A percentile compares a stretch with the other conserved stretches of the same genome.
phyloP scores from a whole-genome alignment of 2,888 invertebrate species.

The Drosophila mercatorum region DNA sequence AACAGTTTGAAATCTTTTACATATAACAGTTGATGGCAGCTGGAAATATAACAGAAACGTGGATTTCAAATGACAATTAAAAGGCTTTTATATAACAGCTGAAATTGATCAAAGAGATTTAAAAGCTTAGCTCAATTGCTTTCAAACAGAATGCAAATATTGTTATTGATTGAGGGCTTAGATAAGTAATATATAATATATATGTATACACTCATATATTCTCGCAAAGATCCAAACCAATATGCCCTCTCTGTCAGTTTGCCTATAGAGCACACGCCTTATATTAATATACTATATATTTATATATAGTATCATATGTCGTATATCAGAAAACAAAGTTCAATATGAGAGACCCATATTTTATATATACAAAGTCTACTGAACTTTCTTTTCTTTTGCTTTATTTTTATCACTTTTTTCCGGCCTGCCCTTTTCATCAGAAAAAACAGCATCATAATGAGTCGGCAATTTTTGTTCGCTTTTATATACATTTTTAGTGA shows the following conservation, averaged over 20 bases:
- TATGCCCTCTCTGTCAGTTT: neutral
- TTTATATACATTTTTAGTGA: neutral
- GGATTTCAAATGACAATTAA: no score
- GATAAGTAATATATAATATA: no score
- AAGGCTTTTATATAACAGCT: no score
- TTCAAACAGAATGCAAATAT: no score
- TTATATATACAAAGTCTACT: constrained; percentile 30
- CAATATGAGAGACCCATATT: constrained; percentile 8
- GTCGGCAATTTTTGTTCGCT: constrained; percentile 6
- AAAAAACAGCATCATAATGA: constrained; percentile 49
- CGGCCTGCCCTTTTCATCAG: neutral
- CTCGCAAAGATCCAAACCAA: neutral
- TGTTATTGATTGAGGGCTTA: no score
- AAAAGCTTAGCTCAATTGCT: neutral
- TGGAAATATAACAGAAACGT: no score
- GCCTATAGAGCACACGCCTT: neutral
- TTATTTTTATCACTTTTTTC: constrained; percentile 27
- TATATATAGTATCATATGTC: constrained; percentile 2
- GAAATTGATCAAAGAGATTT: neutral
- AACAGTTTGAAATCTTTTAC: neutral
- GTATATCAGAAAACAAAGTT: constrained; percentile 14
- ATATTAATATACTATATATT: neutral
- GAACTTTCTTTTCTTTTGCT: constrained; percentile 25
- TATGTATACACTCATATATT: no score
- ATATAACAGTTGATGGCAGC: no score